These are phyloP conservation scores for Drosophila simulans DNA, from an alignment of 1,140 invertebrate species.

Conservation along the genomic window DNA sequence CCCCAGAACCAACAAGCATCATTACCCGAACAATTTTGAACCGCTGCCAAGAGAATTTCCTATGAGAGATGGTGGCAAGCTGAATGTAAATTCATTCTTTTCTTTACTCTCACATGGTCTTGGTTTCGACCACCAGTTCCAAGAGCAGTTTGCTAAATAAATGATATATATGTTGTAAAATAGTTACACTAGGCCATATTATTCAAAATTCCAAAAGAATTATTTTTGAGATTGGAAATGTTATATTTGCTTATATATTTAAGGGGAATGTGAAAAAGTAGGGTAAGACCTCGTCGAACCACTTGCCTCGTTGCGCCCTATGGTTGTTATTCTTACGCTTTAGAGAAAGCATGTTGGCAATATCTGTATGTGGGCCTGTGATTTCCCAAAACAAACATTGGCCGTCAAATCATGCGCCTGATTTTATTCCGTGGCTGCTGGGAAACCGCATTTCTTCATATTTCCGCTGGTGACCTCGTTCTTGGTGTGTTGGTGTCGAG, in stretches of 20 bases:
- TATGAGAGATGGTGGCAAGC: constrained; percentile 20
- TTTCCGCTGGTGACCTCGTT: constrained; percentile 32
- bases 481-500: constrained; percentile 7
- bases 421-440: constrained; percentile 16
- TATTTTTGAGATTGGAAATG: too few relatives aligned
- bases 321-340: constrained; percentile 54
- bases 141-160: background rate
- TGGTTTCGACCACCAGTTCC: background rate
- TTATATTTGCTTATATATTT: too few relatives aligned
- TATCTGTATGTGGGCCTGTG: constrained; percentile 12
- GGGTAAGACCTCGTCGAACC: constrained; percentile 16
- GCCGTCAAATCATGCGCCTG: constrained; percentile 17
- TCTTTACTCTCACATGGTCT: constrained; percentile 14
- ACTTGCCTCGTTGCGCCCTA: constrained; percentile 10
- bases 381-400: constrained; percentile 35
- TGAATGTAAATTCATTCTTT: constrained; percentile 18
- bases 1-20: constrained; percentile 28
- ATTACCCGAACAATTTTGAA: constrained; percentile 57
- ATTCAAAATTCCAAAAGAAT: too few relatives aligned
- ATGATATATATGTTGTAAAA: too few relatives aligned
- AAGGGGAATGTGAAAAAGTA: too few relatives aligned
- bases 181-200: too few relatives aligned
- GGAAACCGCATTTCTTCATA: constrained; percentile 18
- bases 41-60: constrained; percentile 52
- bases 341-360: constrained; percentile 40